Evolutionary conservation across 1,140 invertebrate genomes (phyloP).

Genomic region (Drosophila sulfurigaster): DNA sequence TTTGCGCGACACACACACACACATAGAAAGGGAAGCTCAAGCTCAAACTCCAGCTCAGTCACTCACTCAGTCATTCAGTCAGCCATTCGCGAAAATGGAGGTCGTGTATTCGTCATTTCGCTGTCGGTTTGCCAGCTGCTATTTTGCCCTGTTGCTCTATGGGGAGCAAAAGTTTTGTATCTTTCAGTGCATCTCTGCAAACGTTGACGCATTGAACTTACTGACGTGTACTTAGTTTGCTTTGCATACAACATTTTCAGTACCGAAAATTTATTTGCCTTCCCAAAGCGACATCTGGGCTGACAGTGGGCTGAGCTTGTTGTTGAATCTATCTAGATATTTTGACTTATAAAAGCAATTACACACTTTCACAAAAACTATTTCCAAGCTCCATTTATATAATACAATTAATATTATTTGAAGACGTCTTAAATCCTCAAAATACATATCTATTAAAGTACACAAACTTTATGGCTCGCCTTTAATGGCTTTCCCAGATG

Average conservation of each 20-base stretch:
- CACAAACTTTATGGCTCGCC: background rate
- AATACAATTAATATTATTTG: too few species aligned
- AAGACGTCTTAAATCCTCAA: too few species aligned
- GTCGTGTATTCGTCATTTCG: constrained; percentile 57
- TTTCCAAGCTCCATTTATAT: background rate
- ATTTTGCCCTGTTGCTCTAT: background rate
- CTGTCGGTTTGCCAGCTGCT: constrained; percentile 4
- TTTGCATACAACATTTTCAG: constrained; percentile 37
- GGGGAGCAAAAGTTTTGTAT: constrained; percentile 38
- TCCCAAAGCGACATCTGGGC: constrained; percentile 56
- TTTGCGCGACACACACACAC: constrained; percentile 47
- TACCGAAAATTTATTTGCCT: constrained; percentile 57
- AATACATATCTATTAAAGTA: too few species aligned
- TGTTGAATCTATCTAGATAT: background rate
- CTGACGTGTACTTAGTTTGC: constrained; percentile 49
- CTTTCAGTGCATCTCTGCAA: constrained; percentile 26
- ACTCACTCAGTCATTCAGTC: constrained; percentile 42
- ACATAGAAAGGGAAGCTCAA: constrained; percentile 9
- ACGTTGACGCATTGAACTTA: constrained; percentile 38
- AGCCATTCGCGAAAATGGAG: constrained; percentile 27
- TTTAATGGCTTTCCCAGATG: constrained; percentile 3
- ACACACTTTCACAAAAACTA: background rate
- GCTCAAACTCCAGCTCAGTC: constrained; percentile 16
- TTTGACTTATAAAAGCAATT: background rate
- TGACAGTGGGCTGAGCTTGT: background rate